Conservation (phyloP, 2,797 vertebrate genomes). For the Acipenser transmontanus region DNA sequence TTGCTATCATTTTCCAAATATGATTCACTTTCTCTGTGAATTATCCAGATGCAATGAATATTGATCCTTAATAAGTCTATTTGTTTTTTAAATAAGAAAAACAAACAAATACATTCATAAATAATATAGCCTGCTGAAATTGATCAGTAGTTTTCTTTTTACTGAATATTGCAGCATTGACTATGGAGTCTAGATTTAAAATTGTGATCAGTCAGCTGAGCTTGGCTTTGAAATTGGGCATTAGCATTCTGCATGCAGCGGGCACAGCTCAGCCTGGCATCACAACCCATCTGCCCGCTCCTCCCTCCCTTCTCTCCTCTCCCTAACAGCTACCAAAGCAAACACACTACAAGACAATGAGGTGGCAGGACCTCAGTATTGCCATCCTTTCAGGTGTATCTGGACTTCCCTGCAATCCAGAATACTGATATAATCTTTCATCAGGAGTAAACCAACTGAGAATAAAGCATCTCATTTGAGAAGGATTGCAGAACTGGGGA, state of each 20-base stretch:
- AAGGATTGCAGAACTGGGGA: too few relatives aligned
- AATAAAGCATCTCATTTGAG: too few relatives aligned
- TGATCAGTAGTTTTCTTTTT: background rate
- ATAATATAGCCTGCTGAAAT: background rate
- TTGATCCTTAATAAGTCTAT: background rate
- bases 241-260: conserved; percentile 43
- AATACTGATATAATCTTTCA: too few relatives aligned
- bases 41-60: background rate
- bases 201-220: conserved; percentile 48
- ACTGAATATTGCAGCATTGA: background rate
- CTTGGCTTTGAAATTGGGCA: conserved; percentile 53
- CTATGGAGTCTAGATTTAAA: conserved; percentile 36
- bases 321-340: background rate
- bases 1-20: conserved; percentile 23
- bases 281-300: background rate
- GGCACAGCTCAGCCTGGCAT: background rate
- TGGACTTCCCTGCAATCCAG: background rate
- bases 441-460: too few relatives aligned
- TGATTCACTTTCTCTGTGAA: conserved; percentile 37
- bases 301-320: background rate
- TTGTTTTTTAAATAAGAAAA: background rate
- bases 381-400: background rate
- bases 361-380: background rate
- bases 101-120: too few relatives aligned
- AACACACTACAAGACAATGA: background rate